Conservation (phyloP, 2,888 invertebrate species). For the Volucella inflata region DNA sequence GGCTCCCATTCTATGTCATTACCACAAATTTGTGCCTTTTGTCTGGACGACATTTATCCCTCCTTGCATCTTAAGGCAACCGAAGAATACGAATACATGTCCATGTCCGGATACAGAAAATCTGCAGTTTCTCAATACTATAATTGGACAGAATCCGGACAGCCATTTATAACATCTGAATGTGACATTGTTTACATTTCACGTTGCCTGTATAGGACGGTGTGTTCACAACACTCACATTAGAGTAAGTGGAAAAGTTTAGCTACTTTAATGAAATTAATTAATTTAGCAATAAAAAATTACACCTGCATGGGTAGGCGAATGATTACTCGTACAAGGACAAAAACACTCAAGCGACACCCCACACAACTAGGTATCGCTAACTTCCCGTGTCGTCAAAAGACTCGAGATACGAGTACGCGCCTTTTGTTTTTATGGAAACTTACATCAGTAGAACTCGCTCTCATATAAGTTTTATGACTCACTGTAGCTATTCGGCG, state of each 20-base stretch:
- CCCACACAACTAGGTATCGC: conserved; percentile 10
- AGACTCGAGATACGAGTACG: conserved; percentile 16
- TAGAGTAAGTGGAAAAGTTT: conserved; percentile 5
- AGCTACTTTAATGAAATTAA: conserved; percentile 34
- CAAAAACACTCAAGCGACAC: no score
- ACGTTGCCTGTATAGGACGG: not conserved
- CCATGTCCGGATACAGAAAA: conserved; percentile 22
- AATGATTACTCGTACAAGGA: not conserved
- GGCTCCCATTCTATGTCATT: conserved; percentile 31
- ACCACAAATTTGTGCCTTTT: conserved; percentile 22
- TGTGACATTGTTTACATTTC: conserved; percentile 17
- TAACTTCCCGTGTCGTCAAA: conserved; percentile 10
- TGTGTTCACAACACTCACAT: not conserved
- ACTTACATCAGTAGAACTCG: not conserved
- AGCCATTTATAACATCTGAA: conserved; percentile 15
- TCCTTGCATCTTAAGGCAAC: not conserved
- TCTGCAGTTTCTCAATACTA: conserved; percentile 49
- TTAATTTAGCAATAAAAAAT: conserved; percentile 48
- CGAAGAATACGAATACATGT: not conserved
- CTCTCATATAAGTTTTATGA: conserved; percentile 44
- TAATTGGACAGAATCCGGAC: conserved; percentile 52
- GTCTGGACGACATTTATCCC: not conserved
- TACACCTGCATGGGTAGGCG: conserved; percentile 31
- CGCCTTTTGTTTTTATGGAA: conserved; percentile 44
- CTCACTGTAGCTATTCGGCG: conserved; percentile 21